Evolutionary conservation across 1,140 invertebrate species (phyloP).

Genomic region (Drosophila pectinifera): DNA sequence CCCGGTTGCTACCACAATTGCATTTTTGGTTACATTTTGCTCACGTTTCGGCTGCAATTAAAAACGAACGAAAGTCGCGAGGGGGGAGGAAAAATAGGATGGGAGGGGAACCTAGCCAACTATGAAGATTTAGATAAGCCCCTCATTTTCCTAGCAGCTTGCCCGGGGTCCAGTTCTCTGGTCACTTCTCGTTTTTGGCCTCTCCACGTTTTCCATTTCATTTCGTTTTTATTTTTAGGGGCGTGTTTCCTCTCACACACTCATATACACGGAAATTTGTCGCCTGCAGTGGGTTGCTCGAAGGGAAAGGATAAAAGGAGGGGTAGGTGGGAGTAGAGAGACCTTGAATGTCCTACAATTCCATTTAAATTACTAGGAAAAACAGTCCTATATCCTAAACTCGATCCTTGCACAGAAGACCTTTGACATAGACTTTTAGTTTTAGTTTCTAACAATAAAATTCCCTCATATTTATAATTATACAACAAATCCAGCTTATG

Average conservation of each 20-base stretch:
- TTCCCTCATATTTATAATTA: no score
- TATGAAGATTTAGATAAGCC: slow-evolving; percentile 85
- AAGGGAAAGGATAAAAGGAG: background rate
- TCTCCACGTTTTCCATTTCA: slow-evolving; percentile 77
- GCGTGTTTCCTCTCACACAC: slow-evolving; percentile 34
- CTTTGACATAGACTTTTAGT: no score
- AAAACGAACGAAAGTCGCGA: slow-evolving; percentile 60
- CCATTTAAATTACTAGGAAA: slow-evolving; percentile 55
- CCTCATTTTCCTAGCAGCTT: slow-evolving; percentile 75
- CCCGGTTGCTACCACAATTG: slow-evolving; percentile 61
- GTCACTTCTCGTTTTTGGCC: slow-evolving; percentile 53
- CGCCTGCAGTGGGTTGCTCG: slow-evolving; percentile 30
- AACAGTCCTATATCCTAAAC: background rate
- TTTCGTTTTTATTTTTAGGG: slow-evolving; percentile 65
- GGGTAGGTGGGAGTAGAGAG: slow-evolving; percentile 10
- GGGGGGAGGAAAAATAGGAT: slow-evolving; percentile 12
- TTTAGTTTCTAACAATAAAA: no score
- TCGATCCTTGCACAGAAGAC: no score
- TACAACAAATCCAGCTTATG: no score
- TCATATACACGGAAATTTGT: slow-evolving; percentile 45
- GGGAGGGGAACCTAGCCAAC: slow-evolving; percentile 76
- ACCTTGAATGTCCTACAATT: slow-evolving; percentile 64
- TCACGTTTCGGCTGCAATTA: slow-evolving; percentile 83
- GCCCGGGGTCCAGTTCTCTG: slow-evolving; percentile 51
- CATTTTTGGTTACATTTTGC: slow-evolving; percentile 83